Conservation (phyloP, 2,888 invertebrate species). For the Sericinus montela region DNA sequence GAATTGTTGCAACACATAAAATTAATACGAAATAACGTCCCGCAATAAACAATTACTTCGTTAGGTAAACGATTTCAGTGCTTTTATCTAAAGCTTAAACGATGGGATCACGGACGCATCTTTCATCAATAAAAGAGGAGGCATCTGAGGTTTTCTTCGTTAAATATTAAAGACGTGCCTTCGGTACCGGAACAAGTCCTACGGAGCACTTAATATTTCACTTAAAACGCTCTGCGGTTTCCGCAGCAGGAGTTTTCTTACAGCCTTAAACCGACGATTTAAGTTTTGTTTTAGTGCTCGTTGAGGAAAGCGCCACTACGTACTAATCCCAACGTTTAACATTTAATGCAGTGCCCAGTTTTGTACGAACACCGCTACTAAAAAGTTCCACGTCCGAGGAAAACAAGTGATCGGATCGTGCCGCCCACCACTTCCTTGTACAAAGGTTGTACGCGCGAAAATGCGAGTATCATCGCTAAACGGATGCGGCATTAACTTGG, state of each 20-base stretch:
- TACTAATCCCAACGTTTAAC: slow-evolving; percentile 45
- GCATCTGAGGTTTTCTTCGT: slow-evolving; percentile 62
- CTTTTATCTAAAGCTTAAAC: slow-evolving; percentile 37
- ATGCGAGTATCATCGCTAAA: slow-evolving; percentile 42
- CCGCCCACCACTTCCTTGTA: slow-evolving; percentile 22
- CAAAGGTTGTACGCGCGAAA: slow-evolving; percentile 3
- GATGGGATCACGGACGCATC: slow-evolving; percentile 44
- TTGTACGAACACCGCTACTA: slow-evolving; percentile 23
- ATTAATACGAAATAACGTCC: slow-evolving; percentile 69
- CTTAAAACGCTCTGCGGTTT: slow-evolving; percentile 68
- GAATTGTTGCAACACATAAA: slow-evolving; percentile 66
- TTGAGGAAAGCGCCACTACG: slow-evolving; percentile 36
- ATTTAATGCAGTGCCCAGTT: slow-evolving; percentile 48
- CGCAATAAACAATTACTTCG: slow-evolving; percentile 65
- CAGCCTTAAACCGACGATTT: slow-evolving; percentile 49
- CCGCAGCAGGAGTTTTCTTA: slow-evolving; percentile 59
- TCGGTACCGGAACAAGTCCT: slow-evolving; percentile 57
- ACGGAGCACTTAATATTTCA: slow-evolving; percentile 70
- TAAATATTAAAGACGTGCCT: slow-evolving; percentile 61
- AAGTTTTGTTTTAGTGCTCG: slow-evolving; percentile 60
- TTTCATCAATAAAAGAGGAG: slow-evolving; percentile 62
- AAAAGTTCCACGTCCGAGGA: slow-evolving; percentile 10
- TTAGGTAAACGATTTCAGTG: slow-evolving; percentile 49
- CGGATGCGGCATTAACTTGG: slow-evolving; percentile 48
- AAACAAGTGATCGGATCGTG: slow-evolving; percentile 38